phyloP scores from a whole-genome alignment of 2,888 invertebrate species.

The Agrotis ipsilon region DNA sequence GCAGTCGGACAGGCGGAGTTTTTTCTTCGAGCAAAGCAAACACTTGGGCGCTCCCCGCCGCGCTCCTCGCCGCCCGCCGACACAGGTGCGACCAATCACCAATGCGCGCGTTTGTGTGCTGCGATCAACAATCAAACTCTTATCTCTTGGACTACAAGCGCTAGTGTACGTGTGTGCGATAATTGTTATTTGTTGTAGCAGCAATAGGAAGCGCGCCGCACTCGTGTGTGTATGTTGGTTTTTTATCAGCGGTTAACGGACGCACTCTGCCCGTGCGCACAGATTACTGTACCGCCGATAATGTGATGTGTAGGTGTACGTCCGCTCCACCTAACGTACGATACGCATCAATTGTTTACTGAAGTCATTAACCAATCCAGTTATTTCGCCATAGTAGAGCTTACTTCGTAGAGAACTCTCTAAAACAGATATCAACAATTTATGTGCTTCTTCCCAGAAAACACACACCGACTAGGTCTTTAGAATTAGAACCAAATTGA shows the following conservation, averaged over 20 bases:
- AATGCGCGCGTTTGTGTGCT: slow-evolving; percentile 67
- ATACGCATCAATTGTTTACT: slow-evolving; percentile 53
- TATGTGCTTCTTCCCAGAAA: not conserved
- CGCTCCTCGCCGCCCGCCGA: slow-evolving; percentile 61
- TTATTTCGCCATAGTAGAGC: not conserved
- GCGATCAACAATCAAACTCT: slow-evolving; percentile 76
- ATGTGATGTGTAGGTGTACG: slow-evolving; percentile 81
- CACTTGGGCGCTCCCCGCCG: slow-evolving; percentile 51
- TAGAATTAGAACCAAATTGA: not conserved
- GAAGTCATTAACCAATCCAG: slow-evolving; percentile 25
- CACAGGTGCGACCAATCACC: slow-evolving; percentile 86
- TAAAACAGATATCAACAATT: not conserved
- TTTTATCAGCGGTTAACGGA: slow-evolving; percentile 86
- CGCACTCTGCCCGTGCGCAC: slow-evolving; percentile 81
- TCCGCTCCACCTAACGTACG: slow-evolving; percentile 79
- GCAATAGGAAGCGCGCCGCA: slow-evolving; percentile 78
- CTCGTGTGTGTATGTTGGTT: slow-evolving; percentile 75
- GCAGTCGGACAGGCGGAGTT: slow-evolving; percentile 74
- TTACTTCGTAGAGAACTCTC: not conserved
- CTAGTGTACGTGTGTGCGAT: slow-evolving; percentile 75
- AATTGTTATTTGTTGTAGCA: slow-evolving; percentile 79
- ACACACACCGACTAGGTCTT: not conserved
- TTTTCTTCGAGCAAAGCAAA: slow-evolving; percentile 71
- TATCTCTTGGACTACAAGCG: slow-evolving; percentile 71
- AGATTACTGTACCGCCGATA: slow-evolving; percentile 75